Evolutionary conservation across 2,797 vertebrate species (phyloP).

Genomic region (Tragopan temminckii): DNA sequence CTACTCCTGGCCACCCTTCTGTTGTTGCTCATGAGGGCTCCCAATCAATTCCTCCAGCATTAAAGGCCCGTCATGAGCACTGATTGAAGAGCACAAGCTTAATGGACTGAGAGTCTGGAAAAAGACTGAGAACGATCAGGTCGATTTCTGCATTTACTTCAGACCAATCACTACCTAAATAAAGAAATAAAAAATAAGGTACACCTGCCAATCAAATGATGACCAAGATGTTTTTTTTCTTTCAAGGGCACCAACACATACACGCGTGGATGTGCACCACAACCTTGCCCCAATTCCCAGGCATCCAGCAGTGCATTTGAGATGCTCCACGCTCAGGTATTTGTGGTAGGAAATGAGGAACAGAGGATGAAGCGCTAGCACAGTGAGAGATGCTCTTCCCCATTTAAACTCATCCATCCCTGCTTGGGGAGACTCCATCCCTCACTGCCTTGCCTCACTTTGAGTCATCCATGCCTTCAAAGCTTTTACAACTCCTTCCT

Average conservation of each 20-base stretch:
- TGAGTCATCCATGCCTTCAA: background rate
- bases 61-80: conserved; percentile 50
- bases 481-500: background rate
- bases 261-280: background rate
- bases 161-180: conserved; percentile 41
- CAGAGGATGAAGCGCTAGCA: background rate
- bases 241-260: background rate
- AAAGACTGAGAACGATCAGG: background rate
- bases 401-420: background rate
- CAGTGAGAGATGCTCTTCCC: background rate
- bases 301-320: background rate
- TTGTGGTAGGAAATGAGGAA: background rate
- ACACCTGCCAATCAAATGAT: conserved; percentile 33
- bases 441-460: background rate
- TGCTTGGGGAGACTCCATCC: background rate
- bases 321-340: background rate
- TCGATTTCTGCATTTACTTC: conserved; percentile 69
- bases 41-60: conserved; percentile 41
- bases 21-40: background rate
- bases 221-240: background rate
- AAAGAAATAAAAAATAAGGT: conserved; percentile 42
- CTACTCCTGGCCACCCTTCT: background rate
- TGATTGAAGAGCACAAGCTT: conserved; percentile 72
- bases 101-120: conserved; percentile 69
- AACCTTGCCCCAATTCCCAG: background rate